Evolutionary conservation across 1,140 invertebrate genomes (phyloP), one percentile per base, ranked within the genome.

Genomic region (Battus philenor): DNA sequence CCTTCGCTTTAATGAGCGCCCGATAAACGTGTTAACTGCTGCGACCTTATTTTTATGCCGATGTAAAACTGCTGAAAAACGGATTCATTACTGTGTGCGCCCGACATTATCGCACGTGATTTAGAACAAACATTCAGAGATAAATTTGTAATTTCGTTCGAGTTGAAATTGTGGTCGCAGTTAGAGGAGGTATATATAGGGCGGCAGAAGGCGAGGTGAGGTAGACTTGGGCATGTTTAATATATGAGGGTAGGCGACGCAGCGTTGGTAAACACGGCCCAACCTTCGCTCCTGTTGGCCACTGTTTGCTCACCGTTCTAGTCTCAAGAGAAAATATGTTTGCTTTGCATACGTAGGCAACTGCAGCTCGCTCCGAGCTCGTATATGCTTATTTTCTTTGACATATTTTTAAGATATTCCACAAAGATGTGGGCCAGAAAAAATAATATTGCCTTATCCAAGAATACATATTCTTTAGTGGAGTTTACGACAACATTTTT

Each of bases 11-110:
- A 85, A 85, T 85, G 81, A 85, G 75, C 69, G 77, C 78, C 78
- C 77, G 81, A 85, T 85, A 85, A 85, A 82, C 78, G 78, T 75
- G 81, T 74, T 81, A 82, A 85, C 77, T 78, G 78, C 81, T 71
- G 50, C 77, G 75, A 85, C 78, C 75, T 81, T 82, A 85, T 85
- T 82, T 81, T 85, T 82, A 85, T 81, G 78, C 60, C 59, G 61
- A 75, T 74, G 78, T 79, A 75, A 82, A 82, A 76, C 79, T 75
- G 73, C 68, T 76, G 68, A 79, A 78, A 77, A 81, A 80, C 65
- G 69, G 72, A 81, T 80, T 82, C 74, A 78, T 81, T 74, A 75
- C 65, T 57, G 56, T 47, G 50, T 54, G 56, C 59, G 48, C 53
- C 39, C 44, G 53, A 66, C 61, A 62, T 75, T 70, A 68, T 56